Conservation (phyloP, 2,113 vertebrate genomes). For the Bolborhynchus lineola region DNA sequence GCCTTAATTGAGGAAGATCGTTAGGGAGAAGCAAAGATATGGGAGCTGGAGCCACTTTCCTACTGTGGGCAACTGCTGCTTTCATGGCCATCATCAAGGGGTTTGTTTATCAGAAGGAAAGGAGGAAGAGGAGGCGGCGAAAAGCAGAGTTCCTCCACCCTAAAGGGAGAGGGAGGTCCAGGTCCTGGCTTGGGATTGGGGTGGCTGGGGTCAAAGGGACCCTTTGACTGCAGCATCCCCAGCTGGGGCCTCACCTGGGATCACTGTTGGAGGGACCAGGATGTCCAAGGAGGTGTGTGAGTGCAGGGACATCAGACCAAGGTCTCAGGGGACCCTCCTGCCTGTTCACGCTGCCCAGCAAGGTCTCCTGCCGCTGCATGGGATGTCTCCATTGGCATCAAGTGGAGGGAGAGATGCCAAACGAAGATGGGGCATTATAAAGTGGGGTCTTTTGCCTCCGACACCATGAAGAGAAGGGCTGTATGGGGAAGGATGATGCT, state of each 20-base stretch:
- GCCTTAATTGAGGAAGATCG: conserved; percentile 10
- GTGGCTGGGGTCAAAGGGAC: neutral
- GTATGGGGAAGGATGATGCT: accelerated
- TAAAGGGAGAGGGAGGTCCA: neutral
- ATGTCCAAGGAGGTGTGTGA: neutral
- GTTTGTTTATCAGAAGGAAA: neutral
- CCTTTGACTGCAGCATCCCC: neutral
- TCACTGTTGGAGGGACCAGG: neutral
- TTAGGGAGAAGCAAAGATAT: neutral
- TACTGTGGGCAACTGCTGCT: neutral
- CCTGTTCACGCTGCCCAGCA: neutral
- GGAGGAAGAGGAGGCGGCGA: neutral
- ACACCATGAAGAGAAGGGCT: neutral
- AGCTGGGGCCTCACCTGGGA: neutral
- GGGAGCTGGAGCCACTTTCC: neutral
- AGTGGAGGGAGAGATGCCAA: neutral
- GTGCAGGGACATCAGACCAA: neutral
- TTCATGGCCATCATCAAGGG: accelerated
- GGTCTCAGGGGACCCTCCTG: neutral
- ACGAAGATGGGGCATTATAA: neutral
- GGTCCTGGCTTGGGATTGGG: neutral
- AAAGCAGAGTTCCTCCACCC: neutral
- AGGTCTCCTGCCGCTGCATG: accelerated
- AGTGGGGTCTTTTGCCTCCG: accelerated
- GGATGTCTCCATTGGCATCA: accelerated